Base-by-base conservation (phyloP, 2,888 invertebrate species). In the Graphium colonna region DNA sequence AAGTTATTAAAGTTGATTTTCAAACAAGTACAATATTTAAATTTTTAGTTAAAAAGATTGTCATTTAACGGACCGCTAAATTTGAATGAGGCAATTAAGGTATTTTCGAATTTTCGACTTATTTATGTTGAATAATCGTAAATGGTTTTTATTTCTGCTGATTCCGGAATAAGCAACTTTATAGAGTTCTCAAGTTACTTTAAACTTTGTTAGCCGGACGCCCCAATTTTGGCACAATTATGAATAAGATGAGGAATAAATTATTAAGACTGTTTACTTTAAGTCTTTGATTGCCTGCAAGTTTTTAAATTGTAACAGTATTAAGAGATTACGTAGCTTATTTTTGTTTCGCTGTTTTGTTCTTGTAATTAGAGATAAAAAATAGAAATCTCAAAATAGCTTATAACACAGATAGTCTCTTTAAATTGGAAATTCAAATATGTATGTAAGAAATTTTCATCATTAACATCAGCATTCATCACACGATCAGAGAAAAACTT, bases 241-340 rank as follows among this genome's bases (percentile, higher is more conserved):
- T 15, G 21, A 50, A 43, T 50, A 36, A 36, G 21, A 43, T n/a
- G 36, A 36, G 51, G 26, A 51, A 43, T 39, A 51, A 51, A 17
- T 49, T 41, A 17, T 39, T 51, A 44, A 51, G 44, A 9, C 26
- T 16, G 36, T 51, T 39, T 51, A 38, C 16, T 8, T 21, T 50
- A 51, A 26, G 36, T 26, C 26, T 17, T 51, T 21, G 17, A 49
- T 38, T 31, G 31, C 31, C 40, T 49, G 10, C 5, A 42, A 18
- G 9, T 41, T 2, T 1, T 12, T n/a, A 7, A 5, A 31, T 31
- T 10, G 31, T 5, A 31, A 31, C 21, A 21, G 21, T 21, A 21
- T 21, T 21, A 21, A 21, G 3, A 21, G 21, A 21, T 21, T 21
- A 21, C 21, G 21, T 21, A 21, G 21, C 21, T 21, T 21, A n/a